phyloP scores from a whole-genome alignment of 2,113 vertebrate genomes.

The Aleadryas rufinucha region DNA sequence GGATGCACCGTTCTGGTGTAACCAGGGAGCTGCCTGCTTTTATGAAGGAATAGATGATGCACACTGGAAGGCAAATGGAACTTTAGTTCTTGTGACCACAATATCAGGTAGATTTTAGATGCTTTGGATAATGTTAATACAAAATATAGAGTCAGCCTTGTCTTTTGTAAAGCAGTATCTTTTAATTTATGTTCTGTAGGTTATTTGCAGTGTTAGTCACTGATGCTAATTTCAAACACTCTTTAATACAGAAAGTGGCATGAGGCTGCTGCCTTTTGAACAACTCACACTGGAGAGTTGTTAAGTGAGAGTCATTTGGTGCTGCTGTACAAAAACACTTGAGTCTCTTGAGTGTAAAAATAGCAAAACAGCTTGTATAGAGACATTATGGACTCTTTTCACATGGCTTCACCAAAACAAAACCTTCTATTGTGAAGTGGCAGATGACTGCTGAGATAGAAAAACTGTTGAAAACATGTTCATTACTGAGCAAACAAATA shows the following conservation, averaged over 20 bases:
- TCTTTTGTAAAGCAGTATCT: neutral
- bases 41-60: slow-evolving; percentile 90
- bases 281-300: neutral
- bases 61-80: slow-evolving; percentile 95
- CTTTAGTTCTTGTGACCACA: slow-evolving; percentile 83
- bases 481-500: neutral
- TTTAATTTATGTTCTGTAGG: neutral
- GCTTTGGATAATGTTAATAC: neutral
- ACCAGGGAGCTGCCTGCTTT: slow-evolving; percentile 98
- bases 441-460: neutral
- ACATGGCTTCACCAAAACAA: neutral
- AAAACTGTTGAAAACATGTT: neutral
- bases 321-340: neutral
- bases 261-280: neutral
- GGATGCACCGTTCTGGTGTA: slow-evolving; percentile 91
- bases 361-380: neutral
- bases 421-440: neutral
- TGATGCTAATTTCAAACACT: neutral
- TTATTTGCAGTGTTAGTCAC: neutral
- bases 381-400: neutral
- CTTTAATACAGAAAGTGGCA: neutral
- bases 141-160: neutral
- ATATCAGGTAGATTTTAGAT: slow-evolving; percentile 80
- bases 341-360: slow-evolving; percentile 22
- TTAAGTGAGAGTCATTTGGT: neutral